Conservation (phyloP, 2,797 vertebrate genomes). For the Sebastes hubbsi region DNA sequence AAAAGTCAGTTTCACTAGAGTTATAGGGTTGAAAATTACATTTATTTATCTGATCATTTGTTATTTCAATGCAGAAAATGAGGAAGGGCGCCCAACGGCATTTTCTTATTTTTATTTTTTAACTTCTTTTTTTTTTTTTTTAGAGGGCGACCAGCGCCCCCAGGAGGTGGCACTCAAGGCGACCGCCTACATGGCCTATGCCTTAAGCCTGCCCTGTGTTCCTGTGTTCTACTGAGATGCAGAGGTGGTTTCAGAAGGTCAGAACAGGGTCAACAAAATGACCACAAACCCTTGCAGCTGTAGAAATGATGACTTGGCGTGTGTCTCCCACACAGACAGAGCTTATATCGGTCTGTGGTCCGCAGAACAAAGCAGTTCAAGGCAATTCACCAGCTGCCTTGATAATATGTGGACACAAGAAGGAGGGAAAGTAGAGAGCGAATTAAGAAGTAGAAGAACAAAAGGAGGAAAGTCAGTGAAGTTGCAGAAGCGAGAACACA, state of each 20-base stretch:
- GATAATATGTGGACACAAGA: constrained; percentile 8
- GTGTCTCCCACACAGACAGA: constrained; percentile 3
- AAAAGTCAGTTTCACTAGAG: no score
- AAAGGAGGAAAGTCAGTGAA: constrained; percentile 22
- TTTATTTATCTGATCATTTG: no score
- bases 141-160: no score
- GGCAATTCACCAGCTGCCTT: neutral
- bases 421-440: neutral
- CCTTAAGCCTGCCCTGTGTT: neutral
- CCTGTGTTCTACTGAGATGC: neutral
- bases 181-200: no score
- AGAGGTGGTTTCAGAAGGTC: neutral
- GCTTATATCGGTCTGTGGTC: constrained; percentile 5
- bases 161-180: no score
- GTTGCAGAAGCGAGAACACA: constrained; percentile 37
- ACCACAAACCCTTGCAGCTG: constrained; percentile 16
- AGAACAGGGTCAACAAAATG: constrained; percentile 12
- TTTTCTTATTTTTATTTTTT: no score
- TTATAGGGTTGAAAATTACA: no score
- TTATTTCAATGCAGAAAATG: no score
- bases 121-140: no score
- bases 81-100: no score
- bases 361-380: neutral
- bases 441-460: constrained; percentile 27
- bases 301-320: constrained; percentile 11